Base-by-base conservation (phyloP, 2,797 vertebrate species). In the Peromyscus eremicus region DNA sequence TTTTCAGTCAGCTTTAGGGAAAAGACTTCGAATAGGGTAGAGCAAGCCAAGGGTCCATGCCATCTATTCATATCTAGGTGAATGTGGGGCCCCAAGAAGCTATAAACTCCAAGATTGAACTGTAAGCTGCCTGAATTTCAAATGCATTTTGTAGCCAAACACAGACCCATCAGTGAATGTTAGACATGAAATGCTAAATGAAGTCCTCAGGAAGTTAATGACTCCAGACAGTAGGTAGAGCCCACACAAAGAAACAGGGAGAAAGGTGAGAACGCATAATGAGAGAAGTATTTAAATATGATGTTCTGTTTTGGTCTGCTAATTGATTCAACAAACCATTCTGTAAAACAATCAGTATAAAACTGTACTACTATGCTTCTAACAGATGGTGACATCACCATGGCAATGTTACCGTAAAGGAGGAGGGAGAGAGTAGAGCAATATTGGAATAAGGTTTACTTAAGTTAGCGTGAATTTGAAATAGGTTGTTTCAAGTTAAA, bases 171-270 rank as follows among this genome's bases (percentile, higher is more conserved):
- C 10, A 57, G 25, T 62, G 91, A 86, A 96, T 5, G n/a, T 16
- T 25, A 94, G 34, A 14, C 0, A 68, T 57, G 60, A 89, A 93
- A 40, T 89, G 71, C 10, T 37, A 89, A 84, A 29, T 9, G 29
- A 88, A 95, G 5, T 64, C 25, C 62, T 77, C 12, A 73, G 76
- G 40, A 88, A 94, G 94, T 68, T 60, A 95, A 82, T 94, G 89
- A 89, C 21, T 92, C 16, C 27, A 92, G 64, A 49, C 6, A 85
- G 37, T 71, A 37, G 34, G n/a, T 23, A 34, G 29, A 23, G 27
- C 32, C 29, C 29, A 66, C 40, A 49, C 0, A 6, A 46, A 66
- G 82, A 49, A 49, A n/a, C 8, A 68, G 19, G 40, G 43, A 27
- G 17, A 46, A 68, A 85, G 83, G 40, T 14, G 11, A 12, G 83